phyloP scores from a whole-genome alignment of 2,797 vertebrate species.

The Neoniphon sammara region DNA sequence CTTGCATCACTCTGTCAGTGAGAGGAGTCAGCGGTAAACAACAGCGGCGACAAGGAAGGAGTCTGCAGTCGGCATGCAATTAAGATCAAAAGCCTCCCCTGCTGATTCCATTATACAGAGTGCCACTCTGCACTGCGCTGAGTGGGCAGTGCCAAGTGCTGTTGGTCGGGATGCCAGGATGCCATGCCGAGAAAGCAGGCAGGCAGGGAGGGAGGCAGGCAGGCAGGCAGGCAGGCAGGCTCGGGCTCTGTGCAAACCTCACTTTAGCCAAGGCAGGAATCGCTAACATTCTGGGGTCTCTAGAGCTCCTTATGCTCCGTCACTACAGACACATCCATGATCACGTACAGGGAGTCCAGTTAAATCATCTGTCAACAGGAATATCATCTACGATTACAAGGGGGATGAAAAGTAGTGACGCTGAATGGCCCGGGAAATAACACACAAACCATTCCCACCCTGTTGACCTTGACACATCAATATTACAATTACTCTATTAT shows the following conservation, averaged over 20 bases:
- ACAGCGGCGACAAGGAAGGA: slow-evolving; percentile 73
- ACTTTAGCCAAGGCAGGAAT: slow-evolving; percentile 76
- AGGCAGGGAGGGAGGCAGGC: slow-evolving; percentile 61
- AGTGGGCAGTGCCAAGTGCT: slow-evolving; percentile 81
- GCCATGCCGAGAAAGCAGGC: slow-evolving; percentile 76
- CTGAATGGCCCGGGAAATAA: slow-evolving; percentile 71
- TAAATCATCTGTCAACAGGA: slow-evolving; percentile 68
- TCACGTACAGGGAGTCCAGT: slow-evolving; percentile 72
- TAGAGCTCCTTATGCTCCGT: slow-evolving; percentile 59
- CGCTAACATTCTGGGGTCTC: slow-evolving; percentile 79
- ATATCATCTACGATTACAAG: slow-evolving; percentile 62
- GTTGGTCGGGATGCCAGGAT: slow-evolving; percentile 74
- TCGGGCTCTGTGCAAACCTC: slow-evolving; percentile 73
- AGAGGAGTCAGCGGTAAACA: slow-evolving; percentile 76
- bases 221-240: slow-evolving; percentile 66
- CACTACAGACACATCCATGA: slow-evolving; percentile 65
- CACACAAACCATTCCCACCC: slow-evolving; percentile 51
- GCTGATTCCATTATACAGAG: slow-evolving; percentile 82
- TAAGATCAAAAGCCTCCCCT: slow-evolving; percentile 83
- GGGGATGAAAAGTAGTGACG: slow-evolving; percentile 47
- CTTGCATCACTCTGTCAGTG: slow-evolving; percentile 77
- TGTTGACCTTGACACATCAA: slow-evolving; percentile 65
- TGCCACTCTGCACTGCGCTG: slow-evolving; percentile 76
- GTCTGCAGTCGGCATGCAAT: slow-evolving; percentile 81
- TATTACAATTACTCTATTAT: slow-evolving; percentile 69